phyloP scores from a whole-genome alignment of 2,113 vertebrate genomes.

The Daubentonia madagascariensis region DNA sequence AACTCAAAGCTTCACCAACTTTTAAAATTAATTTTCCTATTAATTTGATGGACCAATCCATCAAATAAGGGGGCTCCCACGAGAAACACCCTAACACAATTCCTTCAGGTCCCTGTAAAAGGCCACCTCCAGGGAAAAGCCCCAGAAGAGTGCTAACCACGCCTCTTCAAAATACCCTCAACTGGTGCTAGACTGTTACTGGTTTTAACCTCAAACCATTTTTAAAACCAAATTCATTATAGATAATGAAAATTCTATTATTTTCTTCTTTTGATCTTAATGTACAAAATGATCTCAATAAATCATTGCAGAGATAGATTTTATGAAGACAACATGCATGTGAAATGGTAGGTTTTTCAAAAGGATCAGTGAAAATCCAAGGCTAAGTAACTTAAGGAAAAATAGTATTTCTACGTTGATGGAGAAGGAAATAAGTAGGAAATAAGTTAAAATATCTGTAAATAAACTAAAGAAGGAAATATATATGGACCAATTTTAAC shows the following conservation, averaged over 20 bases:
- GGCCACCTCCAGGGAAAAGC: neutral
- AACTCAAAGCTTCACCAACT: neutral
- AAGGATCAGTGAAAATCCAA: neutral
- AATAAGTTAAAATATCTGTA: conserved; percentile 13
- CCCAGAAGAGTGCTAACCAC: neutral
- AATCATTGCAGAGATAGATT: neutral
- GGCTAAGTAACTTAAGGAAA: neutral
- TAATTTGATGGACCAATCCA: neutral
- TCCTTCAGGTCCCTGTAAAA: conserved; percentile 2
- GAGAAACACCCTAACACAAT: neutral
- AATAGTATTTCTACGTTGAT: neutral
- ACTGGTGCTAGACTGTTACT: neutral
- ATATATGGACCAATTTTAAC: neutral
- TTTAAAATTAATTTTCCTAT: conserved; percentile 32
- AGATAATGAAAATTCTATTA: conserved; percentile 15
- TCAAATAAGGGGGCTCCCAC: neutral
- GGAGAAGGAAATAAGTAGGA: neutral
- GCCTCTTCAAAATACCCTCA: conserved; percentile 12
- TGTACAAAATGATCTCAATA: neutral
- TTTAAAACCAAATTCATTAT: conserved; percentile 19
- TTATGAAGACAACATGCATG: neutral
- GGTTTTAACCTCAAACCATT: neutral
- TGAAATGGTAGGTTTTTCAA: neutral
- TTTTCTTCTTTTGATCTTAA: conserved; percentile 44
- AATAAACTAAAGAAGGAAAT: neutral